Conservation (phyloP, 2,113 vertebrate species). For the Amblyopsis rosae region DNA sequence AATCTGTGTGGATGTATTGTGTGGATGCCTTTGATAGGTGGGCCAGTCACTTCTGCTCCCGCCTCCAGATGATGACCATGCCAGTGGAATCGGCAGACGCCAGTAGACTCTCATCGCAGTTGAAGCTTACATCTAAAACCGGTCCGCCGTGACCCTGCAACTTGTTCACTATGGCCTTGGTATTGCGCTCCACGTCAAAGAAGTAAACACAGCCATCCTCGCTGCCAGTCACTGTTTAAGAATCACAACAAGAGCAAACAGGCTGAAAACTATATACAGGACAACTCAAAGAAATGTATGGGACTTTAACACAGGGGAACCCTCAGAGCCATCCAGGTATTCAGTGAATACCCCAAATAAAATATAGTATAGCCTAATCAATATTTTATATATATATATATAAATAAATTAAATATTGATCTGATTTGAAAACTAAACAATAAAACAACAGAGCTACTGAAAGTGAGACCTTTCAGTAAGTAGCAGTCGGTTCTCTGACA, state of each 20-base stretch:
- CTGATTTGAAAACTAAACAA: too few relatives aligned
- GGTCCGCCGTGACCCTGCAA: slow-evolving; percentile 90
- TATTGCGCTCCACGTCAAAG: slow-evolving; percentile 90
- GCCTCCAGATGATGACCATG: slow-evolving; percentile 94
- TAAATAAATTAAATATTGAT: too few relatives aligned
- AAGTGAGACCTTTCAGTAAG: too few relatives aligned
- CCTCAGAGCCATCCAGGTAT: too few relatives aligned
- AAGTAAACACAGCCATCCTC: slow-evolving; percentile 94
- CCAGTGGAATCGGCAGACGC: slow-evolving; percentile 90
- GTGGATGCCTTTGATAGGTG: slow-evolving; percentile 35
- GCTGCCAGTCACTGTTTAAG: slow-evolving; percentile 85
- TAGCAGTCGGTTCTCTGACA: too few relatives aligned
- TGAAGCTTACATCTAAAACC: slow-evolving; percentile 92
- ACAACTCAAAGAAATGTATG: background rate
- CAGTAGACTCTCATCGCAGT: slow-evolving; percentile 93
- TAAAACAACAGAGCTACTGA: too few relatives aligned
- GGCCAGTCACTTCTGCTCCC: slow-evolving; percentile 86
- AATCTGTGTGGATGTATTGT: slow-evolving; percentile 8
- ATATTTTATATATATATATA: too few relatives aligned
- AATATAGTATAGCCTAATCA: too few relatives aligned
- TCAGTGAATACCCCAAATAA: too few relatives aligned
- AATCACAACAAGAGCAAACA: background rate
- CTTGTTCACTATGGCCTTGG: slow-evolving; percentile 93
- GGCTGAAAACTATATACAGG: background rate
- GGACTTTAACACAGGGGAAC: too few relatives aligned